Conservation (phyloP, 1,140 invertebrate species). For the Apocrypta bakeri region DNA sequence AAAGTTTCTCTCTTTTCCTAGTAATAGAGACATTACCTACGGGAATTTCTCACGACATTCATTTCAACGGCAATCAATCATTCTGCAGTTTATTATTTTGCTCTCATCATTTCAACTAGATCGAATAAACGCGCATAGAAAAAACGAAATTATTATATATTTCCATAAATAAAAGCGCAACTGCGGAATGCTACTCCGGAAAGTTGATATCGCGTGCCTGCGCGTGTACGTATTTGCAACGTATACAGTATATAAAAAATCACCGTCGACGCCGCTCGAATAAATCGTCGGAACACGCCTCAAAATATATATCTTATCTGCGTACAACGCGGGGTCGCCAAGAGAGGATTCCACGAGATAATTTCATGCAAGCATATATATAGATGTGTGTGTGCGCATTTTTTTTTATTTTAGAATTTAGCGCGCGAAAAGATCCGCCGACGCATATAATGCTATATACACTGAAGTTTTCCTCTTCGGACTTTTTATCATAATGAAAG, state of each 20-base stretch:
- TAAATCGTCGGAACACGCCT: conserved; percentile 3
- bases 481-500: too few species aligned
- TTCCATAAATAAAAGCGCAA: too few species aligned
- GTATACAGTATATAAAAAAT: background rate
- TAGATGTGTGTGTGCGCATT: too few species aligned
- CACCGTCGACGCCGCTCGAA: background rate
- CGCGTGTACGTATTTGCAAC: background rate
- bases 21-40: background rate
- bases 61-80: background rate
- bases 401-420: background rate
- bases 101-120: background rate
- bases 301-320: conserved; percentile 42
- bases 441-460: too few species aligned
- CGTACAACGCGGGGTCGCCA: background rate
- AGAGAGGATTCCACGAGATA: conserved; percentile 25
- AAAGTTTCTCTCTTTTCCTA: background rate
- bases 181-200: background rate
- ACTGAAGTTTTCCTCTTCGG: too few species aligned
- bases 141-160: background rate
- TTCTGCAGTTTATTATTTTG: background rate
- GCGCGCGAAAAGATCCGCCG: background rate
- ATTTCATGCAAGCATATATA: too few species aligned
- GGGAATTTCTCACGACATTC: background rate
- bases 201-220: background rate
- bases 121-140: background rate